Percentiles rank a stretch among this genome's conserved stretches.
These are phyloP conservation scores for Nyctibius grandis DNA, from an alignment of 2,797 vertebrate species.

Conservation along the genomic window DNA sequence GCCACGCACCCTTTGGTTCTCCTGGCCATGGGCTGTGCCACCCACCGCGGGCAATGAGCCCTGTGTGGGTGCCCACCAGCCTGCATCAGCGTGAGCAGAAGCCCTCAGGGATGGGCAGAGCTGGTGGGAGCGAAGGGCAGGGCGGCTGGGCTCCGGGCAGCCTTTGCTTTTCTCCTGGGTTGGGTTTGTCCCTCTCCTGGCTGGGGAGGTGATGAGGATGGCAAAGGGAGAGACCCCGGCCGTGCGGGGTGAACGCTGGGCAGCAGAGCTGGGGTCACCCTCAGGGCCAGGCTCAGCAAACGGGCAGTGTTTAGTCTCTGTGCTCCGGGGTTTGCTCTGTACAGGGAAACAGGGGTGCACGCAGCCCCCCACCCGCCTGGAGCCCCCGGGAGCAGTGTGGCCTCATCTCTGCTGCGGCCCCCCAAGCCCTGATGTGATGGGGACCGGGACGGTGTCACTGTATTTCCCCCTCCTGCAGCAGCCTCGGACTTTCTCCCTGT, in stretches of 20 bases:
- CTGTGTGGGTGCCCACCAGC: background rate
- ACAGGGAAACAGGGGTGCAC: background rate
- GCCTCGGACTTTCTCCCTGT: background rate
- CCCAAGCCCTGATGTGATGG: background rate
- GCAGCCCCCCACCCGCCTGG: rapidly evolving
- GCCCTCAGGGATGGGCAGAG: background rate
- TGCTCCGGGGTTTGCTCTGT: background rate
- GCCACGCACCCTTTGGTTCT: background rate
- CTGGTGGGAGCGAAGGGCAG: rapidly evolving
- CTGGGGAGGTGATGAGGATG: background rate
- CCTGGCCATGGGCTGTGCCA: background rate
- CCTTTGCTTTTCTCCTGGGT: background rate
- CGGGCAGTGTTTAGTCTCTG: rapidly evolving
- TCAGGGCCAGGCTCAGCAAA: background rate
- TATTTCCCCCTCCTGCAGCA: background rate
- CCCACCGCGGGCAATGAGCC: background rate
- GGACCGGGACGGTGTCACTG: rapidly evolving
- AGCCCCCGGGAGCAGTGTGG: rapidly evolving
- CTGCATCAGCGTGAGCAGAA: rapidly evolving
- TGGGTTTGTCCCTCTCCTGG: rapidly evolving
- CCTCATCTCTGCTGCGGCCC: background rate
- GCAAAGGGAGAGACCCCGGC: background rate
- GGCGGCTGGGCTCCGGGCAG: background rate
- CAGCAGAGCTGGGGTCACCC: background rate
- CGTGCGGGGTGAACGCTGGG: rapidly evolving